phyloP scores from a whole-genome alignment of 2,113 vertebrate genomes.

The Chionis minor region DNA sequence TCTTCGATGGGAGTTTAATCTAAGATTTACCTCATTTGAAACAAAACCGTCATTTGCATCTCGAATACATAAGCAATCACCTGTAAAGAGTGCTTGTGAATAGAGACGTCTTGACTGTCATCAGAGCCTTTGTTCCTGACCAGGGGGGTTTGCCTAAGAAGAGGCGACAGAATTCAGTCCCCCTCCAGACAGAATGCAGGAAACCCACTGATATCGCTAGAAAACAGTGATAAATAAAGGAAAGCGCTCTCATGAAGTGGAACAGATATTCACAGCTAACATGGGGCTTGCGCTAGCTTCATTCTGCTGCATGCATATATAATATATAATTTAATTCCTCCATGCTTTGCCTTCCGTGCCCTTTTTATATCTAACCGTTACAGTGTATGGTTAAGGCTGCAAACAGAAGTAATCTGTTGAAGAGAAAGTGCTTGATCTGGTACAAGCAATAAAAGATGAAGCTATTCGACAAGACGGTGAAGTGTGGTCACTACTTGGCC shows the following conservation, averaged over 20 bases:
- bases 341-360: neutral
- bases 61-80: slow-evolving; percentile 34
- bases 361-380: slow-evolving; percentile 10
- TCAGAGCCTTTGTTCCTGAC: slow-evolving; percentile 1
- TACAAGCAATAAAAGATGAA: slow-evolving; percentile 29
- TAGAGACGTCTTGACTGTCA: neutral
- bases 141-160: neutral
- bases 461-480: neutral
- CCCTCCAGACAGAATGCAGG: neutral
- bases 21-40: slow-evolving; percentile 56
- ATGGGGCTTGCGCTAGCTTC: neutral
- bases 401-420: slow-evolving; percentile 55
- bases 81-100: slow-evolving; percentile 34
- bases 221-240: slow-evolving; percentile 12
- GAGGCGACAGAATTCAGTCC: neutral
- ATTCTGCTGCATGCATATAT: neutral
- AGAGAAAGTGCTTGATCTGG: slow-evolving; percentile 41
- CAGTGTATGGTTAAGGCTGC: slow-evolving; percentile 33
- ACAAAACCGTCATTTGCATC: slow-evolving; percentile 30
- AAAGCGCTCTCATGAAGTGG: slow-evolving; percentile 37
- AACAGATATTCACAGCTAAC: slow-evolving; percentile 27
- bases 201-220: neutral
- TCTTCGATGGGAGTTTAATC: slow-evolving; percentile 56
- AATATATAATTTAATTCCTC: slow-evolving; percentile 39
- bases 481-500: neutral